phyloP scores from a whole-genome alignment of 2,113 vertebrate species.

The Cheilinus undulatus region DNA sequence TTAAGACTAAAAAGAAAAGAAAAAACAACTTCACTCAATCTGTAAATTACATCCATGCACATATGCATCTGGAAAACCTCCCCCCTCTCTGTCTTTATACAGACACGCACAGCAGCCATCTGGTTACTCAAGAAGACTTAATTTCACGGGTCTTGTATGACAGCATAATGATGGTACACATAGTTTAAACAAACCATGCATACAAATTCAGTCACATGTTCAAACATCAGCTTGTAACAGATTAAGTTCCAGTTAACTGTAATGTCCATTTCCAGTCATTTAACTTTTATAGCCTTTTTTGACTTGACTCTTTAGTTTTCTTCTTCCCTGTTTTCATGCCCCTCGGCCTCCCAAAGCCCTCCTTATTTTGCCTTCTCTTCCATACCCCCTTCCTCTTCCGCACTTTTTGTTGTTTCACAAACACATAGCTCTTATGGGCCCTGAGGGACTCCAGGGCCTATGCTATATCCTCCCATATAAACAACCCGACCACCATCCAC shows the following conservation, averaged over 20 bases:
- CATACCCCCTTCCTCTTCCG: conserved; percentile 50
- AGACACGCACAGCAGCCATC: conserved; percentile 39
- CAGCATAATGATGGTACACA: conserved; percentile 15
- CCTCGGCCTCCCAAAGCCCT: conserved; percentile 23
- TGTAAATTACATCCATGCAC: background rate
- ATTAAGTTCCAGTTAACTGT: no score
- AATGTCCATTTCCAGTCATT: no score
- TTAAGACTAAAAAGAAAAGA: conserved; percentile 19
- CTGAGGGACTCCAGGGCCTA: conserved; percentile 65
- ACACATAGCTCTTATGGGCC: conserved; percentile 66
- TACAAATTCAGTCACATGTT: background rate
- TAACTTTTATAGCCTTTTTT: no score
- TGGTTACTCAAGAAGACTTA: conserved; percentile 45
- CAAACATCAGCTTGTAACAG: background rate
- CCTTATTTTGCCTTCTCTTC: conserved; percentile 47
- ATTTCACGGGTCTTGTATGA: conserved; percentile 30
- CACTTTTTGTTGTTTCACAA: conserved; percentile 71
- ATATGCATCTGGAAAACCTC: conserved; percentile 28
- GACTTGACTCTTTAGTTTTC: background rate
- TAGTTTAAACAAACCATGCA: conserved; percentile 11
- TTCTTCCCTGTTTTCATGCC: conserved; percentile 10
- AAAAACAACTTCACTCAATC: no score
- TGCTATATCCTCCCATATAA: conserved; percentile 78
- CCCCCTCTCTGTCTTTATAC: background rate
- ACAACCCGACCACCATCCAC: conserved; percentile 70